Conservation (phyloP, 2,888 invertebrate species). For the Conomelus anceps region DNA sequence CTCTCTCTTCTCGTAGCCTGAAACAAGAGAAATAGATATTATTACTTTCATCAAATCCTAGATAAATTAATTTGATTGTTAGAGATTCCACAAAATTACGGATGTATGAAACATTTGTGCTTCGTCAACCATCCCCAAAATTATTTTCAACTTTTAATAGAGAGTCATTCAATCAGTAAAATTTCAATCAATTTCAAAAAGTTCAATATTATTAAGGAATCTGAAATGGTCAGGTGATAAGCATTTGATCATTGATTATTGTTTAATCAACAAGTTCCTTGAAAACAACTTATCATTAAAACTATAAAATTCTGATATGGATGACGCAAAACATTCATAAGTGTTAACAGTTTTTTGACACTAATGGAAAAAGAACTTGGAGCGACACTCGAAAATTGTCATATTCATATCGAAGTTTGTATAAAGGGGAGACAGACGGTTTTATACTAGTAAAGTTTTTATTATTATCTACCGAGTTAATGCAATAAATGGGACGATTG, state of each 20-base stretch:
- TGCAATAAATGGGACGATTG: background rate
- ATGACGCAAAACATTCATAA: background rate
- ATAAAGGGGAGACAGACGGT: background rate
- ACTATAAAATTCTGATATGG: background rate
- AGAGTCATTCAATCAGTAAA: too few species aligned
- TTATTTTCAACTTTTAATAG: too few species aligned
- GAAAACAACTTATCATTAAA: too few species aligned
- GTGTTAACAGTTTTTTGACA: background rate
- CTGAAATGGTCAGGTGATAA: too few species aligned
- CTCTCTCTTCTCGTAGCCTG: slow-evolving; percentile 82
- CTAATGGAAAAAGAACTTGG: background rate
- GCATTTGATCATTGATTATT: too few species aligned
- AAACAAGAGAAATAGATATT: slow-evolving; percentile 45
- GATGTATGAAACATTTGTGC: too few species aligned
- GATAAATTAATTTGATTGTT: background rate
- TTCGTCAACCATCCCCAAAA: too few species aligned
- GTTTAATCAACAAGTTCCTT: too few species aligned
- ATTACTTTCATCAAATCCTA: background rate
- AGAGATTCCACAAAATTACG: background rate
- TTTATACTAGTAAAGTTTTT: background rate
- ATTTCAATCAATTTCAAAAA: too few species aligned
- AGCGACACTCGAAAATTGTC: background rate
- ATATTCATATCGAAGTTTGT: background rate
- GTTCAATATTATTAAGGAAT: too few species aligned
- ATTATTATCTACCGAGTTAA: background rate